Percentiles rank a stretch among this genome's conserved stretches.
Evolutionary conservation across 1,140 invertebrate species (phyloP).

Genomic region (Laupala kohalensis): DNA sequence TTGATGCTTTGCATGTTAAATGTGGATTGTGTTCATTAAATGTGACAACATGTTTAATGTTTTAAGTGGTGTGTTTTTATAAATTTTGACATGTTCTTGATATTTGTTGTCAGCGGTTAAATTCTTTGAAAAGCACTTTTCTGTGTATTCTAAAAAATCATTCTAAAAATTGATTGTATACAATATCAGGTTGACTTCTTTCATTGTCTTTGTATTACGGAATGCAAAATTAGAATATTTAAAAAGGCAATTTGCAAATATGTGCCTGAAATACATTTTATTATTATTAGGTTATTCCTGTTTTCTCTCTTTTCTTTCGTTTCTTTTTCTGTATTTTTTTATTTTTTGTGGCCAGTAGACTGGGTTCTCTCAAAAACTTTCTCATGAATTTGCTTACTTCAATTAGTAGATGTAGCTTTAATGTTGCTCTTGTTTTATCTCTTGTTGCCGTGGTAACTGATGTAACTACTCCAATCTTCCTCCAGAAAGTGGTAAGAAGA

Average conservation of each 20-base stretch:
- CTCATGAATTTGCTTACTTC: constrained; percentile 8
- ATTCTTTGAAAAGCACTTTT: too few species aligned
- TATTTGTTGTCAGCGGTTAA: too few species aligned
- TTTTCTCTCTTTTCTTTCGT: background rate
- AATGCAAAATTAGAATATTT: constrained; percentile 3
- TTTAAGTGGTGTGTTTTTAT: too few species aligned
- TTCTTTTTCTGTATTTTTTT: too few species aligned
- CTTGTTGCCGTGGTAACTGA: constrained; percentile 19
- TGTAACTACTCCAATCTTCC: constrained; percentile 17
- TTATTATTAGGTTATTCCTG: constrained; percentile 1
- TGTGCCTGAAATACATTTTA: constrained; percentile 5
- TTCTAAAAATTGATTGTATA: background rate
- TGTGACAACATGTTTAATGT: too few species aligned
- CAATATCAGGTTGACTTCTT: background rate
- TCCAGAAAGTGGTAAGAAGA: constrained; percentile 24
- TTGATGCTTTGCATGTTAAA: too few species aligned
- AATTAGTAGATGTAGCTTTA: constrained; percentile 17
- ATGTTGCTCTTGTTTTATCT: constrained; percentile 18
- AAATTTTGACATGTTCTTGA: too few species aligned
- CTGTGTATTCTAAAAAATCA: background rate
- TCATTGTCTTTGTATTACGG: background rate
- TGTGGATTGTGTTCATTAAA: too few species aligned
- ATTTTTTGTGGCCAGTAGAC: background rate
- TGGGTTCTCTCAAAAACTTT: background rate
- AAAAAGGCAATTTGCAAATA: background rate